Conservation (phyloP, 2,797 vertebrate genomes). For the Urophycis tenuis region DNA sequence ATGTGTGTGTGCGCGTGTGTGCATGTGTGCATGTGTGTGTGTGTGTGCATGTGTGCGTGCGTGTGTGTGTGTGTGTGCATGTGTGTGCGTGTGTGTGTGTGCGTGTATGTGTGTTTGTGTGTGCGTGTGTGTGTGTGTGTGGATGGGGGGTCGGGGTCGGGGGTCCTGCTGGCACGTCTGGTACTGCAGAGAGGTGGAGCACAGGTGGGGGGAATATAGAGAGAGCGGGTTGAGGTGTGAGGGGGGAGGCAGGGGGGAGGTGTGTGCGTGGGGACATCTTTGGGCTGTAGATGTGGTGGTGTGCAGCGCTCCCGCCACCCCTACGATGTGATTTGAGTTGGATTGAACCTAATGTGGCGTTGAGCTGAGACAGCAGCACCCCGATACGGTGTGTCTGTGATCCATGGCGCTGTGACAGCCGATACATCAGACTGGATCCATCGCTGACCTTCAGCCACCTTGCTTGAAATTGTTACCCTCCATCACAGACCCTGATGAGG, state of each 20-base stretch:
- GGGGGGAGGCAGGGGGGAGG: no score
- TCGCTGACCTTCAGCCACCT: not conserved
- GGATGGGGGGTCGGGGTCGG: no score
- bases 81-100: not conserved
- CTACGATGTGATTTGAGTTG: not conserved
- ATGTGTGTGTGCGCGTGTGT: not conserved
- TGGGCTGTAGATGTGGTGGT: not conserved
- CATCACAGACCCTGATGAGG: not conserved
- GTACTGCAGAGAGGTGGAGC: no score
- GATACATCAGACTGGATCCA: not conserved
- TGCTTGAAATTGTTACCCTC: not conserved
- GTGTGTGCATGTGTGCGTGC: slow-evolving; percentile 12
- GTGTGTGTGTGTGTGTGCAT: not conserved
- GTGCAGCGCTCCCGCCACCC: not conserved
- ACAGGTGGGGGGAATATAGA: no score
- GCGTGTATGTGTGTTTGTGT: not conserved
- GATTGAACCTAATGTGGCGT: not conserved
- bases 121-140: no score
- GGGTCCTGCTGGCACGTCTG: no score
- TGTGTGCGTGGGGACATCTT: not conserved
- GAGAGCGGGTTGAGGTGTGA: not conserved
- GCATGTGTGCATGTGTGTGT: no score
- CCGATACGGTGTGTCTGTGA: not conserved
- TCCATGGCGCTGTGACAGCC: not conserved
- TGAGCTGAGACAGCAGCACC: not conserved